phyloP scores from a whole-genome alignment of 2,797 vertebrate species.

The Spatula versicolor region DNA sequence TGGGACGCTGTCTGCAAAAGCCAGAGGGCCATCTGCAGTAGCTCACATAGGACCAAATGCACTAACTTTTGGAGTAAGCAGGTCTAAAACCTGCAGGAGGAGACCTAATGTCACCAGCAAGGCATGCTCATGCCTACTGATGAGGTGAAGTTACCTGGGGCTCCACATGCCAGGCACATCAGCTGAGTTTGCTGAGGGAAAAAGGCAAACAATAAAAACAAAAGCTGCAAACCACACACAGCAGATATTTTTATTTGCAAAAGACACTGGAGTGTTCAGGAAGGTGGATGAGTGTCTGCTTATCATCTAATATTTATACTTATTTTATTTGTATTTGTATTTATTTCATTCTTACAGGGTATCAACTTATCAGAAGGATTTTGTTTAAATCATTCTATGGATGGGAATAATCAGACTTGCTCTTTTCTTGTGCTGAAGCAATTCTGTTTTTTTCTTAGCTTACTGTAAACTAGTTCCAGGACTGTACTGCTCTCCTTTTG shows the following conservation, averaged over 20 bases:
- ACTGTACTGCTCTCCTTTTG: neutral
- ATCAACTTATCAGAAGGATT: neutral
- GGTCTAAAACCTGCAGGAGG: neutral
- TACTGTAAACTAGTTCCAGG: neutral
- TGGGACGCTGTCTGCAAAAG: neutral
- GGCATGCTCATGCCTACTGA: neutral
- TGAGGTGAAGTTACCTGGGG: neutral
- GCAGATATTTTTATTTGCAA: neutral
- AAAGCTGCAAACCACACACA: neutral
- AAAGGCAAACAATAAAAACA: neutral
- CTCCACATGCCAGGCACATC: rapidly evolving
- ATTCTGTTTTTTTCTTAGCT: conserved; percentile 11
- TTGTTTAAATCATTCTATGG: neutral
- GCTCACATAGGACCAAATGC: neutral
- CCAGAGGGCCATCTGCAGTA: neutral
- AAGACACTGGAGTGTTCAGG: neutral
- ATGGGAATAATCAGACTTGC: neutral
- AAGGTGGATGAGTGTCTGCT: neutral
- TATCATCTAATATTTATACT: neutral
- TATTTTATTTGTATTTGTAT: neutral
- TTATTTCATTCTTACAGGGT: neutral
- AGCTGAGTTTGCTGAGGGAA: neutral
- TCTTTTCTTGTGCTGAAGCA: neutral
- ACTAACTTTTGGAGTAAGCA: neutral
- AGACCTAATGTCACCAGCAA: neutral